A percentile compares a stretch with the other conserved stretches of the same genome.
Conservation (phyloP, 2,797 vertebrate genomes). For the Erethizon dorsatum region DNA sequence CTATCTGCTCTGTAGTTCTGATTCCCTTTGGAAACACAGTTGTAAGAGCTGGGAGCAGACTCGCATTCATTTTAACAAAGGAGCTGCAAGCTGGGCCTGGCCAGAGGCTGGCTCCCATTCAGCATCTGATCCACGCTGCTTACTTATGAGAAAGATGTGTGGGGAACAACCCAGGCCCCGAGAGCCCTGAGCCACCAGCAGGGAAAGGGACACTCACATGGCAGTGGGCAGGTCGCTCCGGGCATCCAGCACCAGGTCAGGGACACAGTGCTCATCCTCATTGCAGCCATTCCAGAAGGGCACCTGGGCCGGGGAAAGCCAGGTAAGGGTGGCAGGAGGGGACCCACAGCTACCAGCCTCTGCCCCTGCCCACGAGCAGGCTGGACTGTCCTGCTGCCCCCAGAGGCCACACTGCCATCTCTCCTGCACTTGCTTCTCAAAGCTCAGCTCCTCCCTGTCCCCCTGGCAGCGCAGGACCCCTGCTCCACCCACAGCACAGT, state of each 20-base stretch:
- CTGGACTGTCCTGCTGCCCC: background rate
- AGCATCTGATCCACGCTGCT: background rate
- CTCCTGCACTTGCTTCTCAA: background rate
- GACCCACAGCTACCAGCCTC: background rate
- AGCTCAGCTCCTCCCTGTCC: background rate
- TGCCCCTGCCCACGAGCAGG: background rate
- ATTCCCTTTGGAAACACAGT: background rate
- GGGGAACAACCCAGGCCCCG: background rate
- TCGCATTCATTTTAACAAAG: background rate
- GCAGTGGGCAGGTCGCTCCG: slow-evolving; percentile 94
- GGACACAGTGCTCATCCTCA: slow-evolving; percentile 97
- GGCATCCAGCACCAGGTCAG: slow-evolving; percentile 95
- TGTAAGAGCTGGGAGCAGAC: background rate
- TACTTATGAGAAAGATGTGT: background rate
- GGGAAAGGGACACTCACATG: slow-evolving; percentile 90
- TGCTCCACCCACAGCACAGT: background rate
- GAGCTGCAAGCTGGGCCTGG: background rate
- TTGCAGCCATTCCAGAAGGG: slow-evolving; percentile 99
- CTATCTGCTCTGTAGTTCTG: background rate
- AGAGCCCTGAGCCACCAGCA: background rate
- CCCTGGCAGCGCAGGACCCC: background rate
- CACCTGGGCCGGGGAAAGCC: slow-evolving; percentile 89
- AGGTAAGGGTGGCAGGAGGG: background rate
- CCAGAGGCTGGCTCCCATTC: background rate
- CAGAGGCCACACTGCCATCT: background rate